Conservation (phyloP, 2,888 invertebrate species). For the Chaitophorus viminalis region DNA sequence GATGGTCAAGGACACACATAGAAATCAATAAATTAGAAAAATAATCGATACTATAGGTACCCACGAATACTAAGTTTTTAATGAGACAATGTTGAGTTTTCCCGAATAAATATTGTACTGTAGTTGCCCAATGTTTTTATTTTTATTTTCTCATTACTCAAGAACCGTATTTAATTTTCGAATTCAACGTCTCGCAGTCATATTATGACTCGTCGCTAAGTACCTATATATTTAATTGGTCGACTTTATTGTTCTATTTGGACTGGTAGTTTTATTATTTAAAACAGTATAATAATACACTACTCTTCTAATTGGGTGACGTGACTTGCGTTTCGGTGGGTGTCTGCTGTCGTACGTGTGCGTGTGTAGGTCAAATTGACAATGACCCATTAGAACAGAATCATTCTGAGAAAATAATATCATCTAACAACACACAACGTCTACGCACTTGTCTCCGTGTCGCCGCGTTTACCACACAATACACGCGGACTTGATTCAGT, state of each 20-base stretch:
- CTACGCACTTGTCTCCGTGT: not conserved
- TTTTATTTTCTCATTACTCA: not conserved
- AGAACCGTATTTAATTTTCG: not conserved
- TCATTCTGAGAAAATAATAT: not conserved
- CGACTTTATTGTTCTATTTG: conserved; percentile 35
- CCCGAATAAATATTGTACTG: not conserved
- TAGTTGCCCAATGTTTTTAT: not conserved
- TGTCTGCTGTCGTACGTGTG: not conserved
- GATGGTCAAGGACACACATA: not conserved
- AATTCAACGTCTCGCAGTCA: not conserved
- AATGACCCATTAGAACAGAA: not conserved
- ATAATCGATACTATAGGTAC: not conserved
- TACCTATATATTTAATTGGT: conserved; percentile 37
- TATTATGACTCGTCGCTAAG: not conserved
- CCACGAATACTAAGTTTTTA: not conserved
- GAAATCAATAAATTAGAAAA: not conserved
- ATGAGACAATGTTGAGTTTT: conserved; percentile 11
- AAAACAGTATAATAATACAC: not conserved
- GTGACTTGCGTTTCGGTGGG: conserved; percentile 10
- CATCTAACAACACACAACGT: not conserved
- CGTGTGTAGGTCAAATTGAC: not conserved
- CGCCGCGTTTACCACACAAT: not conserved
- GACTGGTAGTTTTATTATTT: conserved; percentile 27
- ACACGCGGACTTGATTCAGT: not conserved
- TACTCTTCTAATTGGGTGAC: conserved; percentile 12